Base-by-base conservation (phyloP, 92 coral and sea anemone species). In the Zoanthus sansibaricus region DNA sequence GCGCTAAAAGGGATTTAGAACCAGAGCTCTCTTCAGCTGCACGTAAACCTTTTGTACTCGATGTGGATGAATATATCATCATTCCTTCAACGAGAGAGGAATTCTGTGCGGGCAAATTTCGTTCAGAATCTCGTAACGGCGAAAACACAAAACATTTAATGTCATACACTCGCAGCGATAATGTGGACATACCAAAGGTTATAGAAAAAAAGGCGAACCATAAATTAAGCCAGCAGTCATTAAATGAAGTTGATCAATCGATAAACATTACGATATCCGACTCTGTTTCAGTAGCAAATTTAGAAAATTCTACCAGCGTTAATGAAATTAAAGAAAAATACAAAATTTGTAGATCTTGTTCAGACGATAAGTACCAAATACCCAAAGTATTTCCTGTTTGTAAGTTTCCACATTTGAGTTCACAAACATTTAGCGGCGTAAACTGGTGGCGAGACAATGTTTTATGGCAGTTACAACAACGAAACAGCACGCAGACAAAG, bases 361-460 rank as follows among this genome's bases (percentile, higher is more conserved):
- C 75, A 15, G 85, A 80, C 7, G 69, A 72, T 44, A 77, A 48
- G 15, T 76, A 74, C 70, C 55, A 21, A n/a, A 45, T 47, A 51
- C 87, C 76, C 16, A 83, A 51, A 47, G 47, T 44, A 3, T 55
- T 72, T 13, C 86, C 80, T 12, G 69, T 89, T 5, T 82, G 91
- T 48, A 87, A 87, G 70, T 69, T 91, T 17, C 75, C 85, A 15
- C 70, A 87, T 25, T 80, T 80, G 58, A 80, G 46, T 58, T 25
- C 85, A 13, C 67, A 80, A 80, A 64, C 85, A 4, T 80, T 80
- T 49, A 55, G 52, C 64, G 94, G 92, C 12, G 91, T 66, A 17
- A 87, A 32, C 31, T 91, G 98, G 98, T 95, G 98, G 98, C 83
- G 93, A 66, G 96, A 95, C 21, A 93, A 95, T 55, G 89, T 95